Evolutionary conservation across 2,797 vertebrate genomes (phyloP).

Genomic region (Xiphophorus birchmanni): DNA sequence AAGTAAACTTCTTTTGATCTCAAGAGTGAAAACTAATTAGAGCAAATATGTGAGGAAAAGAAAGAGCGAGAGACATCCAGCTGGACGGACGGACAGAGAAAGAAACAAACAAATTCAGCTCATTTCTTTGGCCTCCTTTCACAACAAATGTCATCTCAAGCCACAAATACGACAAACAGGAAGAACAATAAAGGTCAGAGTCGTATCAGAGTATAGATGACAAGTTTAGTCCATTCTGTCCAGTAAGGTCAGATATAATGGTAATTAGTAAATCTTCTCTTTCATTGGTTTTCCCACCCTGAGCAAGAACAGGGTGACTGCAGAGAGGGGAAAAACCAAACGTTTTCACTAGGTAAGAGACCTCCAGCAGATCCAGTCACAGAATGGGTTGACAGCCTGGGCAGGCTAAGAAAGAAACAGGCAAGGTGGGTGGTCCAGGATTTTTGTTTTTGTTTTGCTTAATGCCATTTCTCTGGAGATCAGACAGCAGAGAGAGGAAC

Average conservation of each 20-base stretch:
- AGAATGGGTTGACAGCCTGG: background rate
- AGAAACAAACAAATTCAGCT: background rate
- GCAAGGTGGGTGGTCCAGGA: no score
- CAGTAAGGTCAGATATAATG: background rate
- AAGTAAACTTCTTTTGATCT: background rate
- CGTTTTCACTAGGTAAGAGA: background rate
- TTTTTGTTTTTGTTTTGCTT: no score
- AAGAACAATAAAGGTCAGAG: background rate
- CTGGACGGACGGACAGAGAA: background rate
- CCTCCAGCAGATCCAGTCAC: background rate
- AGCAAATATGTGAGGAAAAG: background rate
- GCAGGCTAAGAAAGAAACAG: background rate
- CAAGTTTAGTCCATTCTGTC: background rate
- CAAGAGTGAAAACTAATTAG: background rate
- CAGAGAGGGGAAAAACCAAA: background rate
- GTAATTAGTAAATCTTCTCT: background rate
- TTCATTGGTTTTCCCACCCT: background rate
- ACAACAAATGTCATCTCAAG: background rate
- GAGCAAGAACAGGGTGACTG: background rate
- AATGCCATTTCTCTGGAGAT: no score
- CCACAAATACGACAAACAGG: background rate
- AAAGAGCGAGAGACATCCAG: background rate
- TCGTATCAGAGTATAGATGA: background rate
- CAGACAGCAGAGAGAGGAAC: no score
- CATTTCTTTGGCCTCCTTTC: background rate